Evolutionary conservation across 2,113 vertebrate genomes (phyloP).

Genomic region (Planiliza haematocheilus): DNA sequence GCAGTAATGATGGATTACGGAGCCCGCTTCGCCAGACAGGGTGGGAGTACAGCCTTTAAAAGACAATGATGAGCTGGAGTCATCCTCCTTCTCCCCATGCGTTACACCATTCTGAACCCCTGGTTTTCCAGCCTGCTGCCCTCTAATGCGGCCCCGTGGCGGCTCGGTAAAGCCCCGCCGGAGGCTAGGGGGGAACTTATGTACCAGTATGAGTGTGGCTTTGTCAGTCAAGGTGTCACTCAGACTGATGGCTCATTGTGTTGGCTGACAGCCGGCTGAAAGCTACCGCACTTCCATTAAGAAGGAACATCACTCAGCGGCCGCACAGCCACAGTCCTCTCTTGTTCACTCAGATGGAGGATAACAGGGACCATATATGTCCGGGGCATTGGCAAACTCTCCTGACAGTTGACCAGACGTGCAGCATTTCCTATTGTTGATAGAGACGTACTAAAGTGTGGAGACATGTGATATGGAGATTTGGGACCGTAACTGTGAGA

Average conservation of each 20-base stretch:
- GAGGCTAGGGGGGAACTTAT: not conserved
- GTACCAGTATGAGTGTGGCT: constrained; percentile 36
- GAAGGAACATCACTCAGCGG: constrained; percentile 64
- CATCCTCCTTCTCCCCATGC: constrained; percentile 10
- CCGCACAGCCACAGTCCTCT: constrained; percentile 29
- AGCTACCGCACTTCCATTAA: constrained; percentile 68
- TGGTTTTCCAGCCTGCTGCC: constrained; percentile 29
- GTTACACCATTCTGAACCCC: not conserved
- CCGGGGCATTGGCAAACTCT: constrained; percentile 7
- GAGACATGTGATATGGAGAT: no score
- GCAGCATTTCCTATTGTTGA: not conserved
- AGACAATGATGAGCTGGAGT: constrained; percentile 26
- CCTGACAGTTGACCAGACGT: constrained; percentile 8
- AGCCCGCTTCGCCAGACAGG: constrained; percentile 37
- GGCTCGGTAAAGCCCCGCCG: constrained; percentile 10
- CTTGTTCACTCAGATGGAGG: constrained; percentile 25
- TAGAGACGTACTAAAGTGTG: not conserved
- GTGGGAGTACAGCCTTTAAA: constrained; percentile 33
- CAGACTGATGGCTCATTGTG: constrained; percentile 67
- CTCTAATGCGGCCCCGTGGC: not conserved
- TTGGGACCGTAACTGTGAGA: not conserved
- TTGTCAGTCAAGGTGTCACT: constrained; percentile 70
- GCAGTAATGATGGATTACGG: constrained; percentile 59
- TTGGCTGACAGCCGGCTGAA: constrained; percentile 62
- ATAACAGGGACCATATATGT: constrained; percentile 17